A percentile compares a stretch with the other conserved stretches of the same genome.
These are phyloP conservation scores for Triplophysa yarkandensis DNA, from an alignment of 2,797 vertebrate species.

Conservation along the genomic window DNA sequence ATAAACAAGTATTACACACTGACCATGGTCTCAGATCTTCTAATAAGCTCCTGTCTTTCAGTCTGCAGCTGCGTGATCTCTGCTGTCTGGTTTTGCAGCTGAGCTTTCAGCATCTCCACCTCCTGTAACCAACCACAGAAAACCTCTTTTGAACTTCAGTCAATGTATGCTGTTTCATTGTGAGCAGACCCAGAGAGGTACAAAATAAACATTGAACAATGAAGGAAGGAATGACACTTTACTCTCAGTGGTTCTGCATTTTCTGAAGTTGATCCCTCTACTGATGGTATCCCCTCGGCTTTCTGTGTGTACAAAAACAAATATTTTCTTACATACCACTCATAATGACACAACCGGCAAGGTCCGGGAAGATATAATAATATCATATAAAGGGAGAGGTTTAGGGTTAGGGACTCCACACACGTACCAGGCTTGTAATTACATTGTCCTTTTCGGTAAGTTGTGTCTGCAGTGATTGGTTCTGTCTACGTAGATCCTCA, in stretches of 20 bases:
- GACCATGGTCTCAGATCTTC: slow-evolving; percentile 75
- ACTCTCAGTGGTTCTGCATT: slow-evolving; percentile 83
- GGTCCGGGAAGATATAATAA: background rate
- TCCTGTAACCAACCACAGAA: slow-evolving; percentile 74
- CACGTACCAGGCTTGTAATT: slow-evolving; percentile 82
- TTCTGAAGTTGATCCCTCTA: slow-evolving; percentile 69
- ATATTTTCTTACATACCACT: background rate
- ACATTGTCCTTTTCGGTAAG: slow-evolving; percentile 84
- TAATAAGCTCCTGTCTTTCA: slow-evolving; percentile 83
- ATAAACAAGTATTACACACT: slow-evolving; percentile 39
- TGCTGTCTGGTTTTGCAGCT: slow-evolving; percentile 77
- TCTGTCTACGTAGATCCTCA: slow-evolving; percentile 84
- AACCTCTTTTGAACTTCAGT: background rate
- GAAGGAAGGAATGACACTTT: slow-evolving; percentile 20
- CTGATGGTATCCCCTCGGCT: slow-evolving; percentile 64
- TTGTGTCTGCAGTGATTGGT: slow-evolving; percentile 81
- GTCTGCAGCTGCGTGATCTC: slow-evolving; percentile 84
- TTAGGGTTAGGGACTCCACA: background rate
- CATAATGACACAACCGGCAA: background rate
- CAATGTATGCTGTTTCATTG: background rate
- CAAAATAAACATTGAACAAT: background rate
- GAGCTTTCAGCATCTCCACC: slow-evolving; percentile 79
- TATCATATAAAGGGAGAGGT: background rate
- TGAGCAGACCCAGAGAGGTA: background rate
- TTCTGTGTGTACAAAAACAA: slow-evolving; percentile 69